phyloP scores from a whole-genome alignment of 2,113 vertebrate species.

The Syngnathus typhle region DNA sequence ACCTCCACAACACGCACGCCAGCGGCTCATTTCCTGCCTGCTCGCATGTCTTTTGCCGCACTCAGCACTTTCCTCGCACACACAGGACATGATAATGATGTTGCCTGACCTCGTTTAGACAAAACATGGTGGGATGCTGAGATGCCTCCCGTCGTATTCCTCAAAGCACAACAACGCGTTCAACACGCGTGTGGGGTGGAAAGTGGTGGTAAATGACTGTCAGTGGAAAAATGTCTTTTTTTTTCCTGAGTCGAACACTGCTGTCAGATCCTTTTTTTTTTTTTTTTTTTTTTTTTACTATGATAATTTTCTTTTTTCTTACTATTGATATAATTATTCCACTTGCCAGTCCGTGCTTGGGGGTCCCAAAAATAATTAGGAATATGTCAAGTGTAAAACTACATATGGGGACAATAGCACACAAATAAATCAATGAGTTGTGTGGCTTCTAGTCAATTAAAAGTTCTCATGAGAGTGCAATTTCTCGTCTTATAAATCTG shows the following conservation, averaged over 20 bases:
- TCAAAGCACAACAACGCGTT: neutral
- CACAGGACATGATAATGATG: constrained; percentile 47
- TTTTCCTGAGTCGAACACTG: constrained; percentile 47
- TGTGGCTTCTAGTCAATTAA: too few species aligned
- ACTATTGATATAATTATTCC: neutral
- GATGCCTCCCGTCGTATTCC: neutral
- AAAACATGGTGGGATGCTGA: constrained; percentile 5
- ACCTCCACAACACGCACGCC: constrained; percentile 56
- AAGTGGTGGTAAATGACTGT: constrained; percentile 34
- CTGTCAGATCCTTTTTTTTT: too few species aligned
- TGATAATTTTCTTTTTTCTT: neutral
- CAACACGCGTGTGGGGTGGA: neutral
- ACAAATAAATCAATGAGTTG: too few species aligned
- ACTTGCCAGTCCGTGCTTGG: too few species aligned
- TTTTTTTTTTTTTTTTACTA: neutral
- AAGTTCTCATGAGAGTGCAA: too few species aligned
- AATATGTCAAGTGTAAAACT: too few species aligned
- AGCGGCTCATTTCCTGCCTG: constrained; percentile 59
- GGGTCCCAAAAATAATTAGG: too few species aligned
- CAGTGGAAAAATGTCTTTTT: constrained; percentile 34
- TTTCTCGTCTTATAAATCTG: too few species aligned
- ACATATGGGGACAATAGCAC: too few species aligned
- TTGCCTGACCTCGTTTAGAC: constrained; percentile 57
- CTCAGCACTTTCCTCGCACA: constrained; percentile 63
- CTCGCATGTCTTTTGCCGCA: constrained; percentile 41